phyloP scores from a whole-genome alignment of 2,797 vertebrate species.

The Enteromius afrohamiltoni region DNA sequence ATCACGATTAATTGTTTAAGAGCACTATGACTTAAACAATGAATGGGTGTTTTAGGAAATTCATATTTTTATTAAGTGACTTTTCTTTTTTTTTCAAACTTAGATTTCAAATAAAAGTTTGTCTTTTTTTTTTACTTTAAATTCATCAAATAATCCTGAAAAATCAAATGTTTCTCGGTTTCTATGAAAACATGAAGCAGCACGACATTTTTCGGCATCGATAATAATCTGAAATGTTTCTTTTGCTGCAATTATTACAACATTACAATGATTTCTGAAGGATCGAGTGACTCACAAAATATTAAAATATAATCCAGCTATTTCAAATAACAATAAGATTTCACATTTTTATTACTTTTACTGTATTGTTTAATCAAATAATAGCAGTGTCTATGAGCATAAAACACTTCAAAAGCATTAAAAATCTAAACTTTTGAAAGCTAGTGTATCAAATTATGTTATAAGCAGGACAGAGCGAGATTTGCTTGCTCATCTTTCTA shows the following conservation, averaged over 20 bases:
- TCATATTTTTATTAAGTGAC: not conserved
- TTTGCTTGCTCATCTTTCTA: conserved; percentile 6
- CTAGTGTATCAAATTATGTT: not conserved
- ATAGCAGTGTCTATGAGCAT: not conserved
- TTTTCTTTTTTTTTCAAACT: too few relatives aligned
- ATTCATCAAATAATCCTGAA: not conserved
- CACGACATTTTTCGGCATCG: not conserved
- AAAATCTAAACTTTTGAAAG: not conserved
- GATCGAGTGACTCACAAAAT: not conserved
- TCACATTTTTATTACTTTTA: not conserved
- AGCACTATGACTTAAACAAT: not conserved
- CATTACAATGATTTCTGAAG: not conserved
- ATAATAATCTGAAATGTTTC: not conserved
- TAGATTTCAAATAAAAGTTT: not conserved
- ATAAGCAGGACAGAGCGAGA: not conserved
- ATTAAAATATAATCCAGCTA: not conserved
- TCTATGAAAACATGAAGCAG: not conserved
- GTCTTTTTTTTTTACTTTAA: not conserved
- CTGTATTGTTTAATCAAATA: not conserved
- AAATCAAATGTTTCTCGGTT: not conserved
- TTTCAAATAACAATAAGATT: not conserved
- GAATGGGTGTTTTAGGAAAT: not conserved
- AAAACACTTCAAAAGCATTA: not conserved
- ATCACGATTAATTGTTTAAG: too few relatives aligned
- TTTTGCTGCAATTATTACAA: not conserved